Percentiles rank a stretch among this genome's conserved stretches.
phyloP scores from a whole-genome alignment of 2,113 vertebrate species.

The Zosterops hypoxanthus region DNA sequence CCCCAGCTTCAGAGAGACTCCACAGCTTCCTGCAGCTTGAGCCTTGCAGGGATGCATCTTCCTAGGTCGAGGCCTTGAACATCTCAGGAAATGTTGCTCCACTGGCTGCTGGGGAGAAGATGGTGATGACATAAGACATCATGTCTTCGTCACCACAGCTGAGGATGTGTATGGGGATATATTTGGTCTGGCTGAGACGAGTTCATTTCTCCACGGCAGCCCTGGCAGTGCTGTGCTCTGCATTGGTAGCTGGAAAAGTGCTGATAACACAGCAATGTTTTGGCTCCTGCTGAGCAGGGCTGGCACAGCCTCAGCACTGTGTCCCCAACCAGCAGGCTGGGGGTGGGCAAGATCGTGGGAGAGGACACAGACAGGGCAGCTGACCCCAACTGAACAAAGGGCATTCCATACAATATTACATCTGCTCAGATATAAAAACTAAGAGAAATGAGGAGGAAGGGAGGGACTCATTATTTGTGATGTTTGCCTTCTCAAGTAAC shows the following conservation, averaged over 20 bases:
- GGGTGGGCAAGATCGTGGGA: background rate
- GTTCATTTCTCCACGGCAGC: background rate
- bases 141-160: background rate
- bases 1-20: background rate
- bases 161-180: background rate
- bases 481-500: background rate
- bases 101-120: background rate
- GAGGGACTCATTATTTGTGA: background rate
- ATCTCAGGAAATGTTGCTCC: background rate
- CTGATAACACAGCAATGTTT: background rate
- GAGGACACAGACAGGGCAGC: background rate
- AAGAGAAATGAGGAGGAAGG: background rate
- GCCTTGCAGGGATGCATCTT: background rate
- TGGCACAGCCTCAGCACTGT: background rate
- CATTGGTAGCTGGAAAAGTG: background rate
- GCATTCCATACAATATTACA: background rate
- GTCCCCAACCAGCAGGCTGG: background rate
- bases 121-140: too few species aligned
- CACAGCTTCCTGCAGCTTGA: background rate
- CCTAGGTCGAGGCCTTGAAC: background rate
- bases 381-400: background rate
- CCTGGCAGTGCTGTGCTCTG: fast-evolving
- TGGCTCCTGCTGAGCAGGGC: background rate
- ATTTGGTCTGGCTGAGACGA: background rate
- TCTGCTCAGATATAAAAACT: background rate